Conservation (phyloP, 2,888 invertebrate genomes). For the Parochlus steinenii region DNA sequence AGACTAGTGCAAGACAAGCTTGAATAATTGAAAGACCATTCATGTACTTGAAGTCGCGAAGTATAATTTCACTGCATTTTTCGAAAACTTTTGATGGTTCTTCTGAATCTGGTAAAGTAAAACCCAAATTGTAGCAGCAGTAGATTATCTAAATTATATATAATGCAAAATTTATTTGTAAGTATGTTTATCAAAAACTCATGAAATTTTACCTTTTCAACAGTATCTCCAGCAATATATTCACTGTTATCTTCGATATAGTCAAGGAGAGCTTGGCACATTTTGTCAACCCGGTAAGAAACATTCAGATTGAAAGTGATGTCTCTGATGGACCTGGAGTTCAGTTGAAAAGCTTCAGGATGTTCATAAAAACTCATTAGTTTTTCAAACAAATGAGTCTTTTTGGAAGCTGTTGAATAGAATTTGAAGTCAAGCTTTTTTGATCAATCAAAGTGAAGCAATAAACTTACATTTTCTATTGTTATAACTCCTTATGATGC, state of each 20-base stretch:
- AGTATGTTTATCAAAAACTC: too few species aligned
- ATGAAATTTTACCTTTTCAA: slow-evolving; percentile 32
- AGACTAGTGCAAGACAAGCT: slow-evolving; percentile 35
- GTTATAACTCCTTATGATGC: slow-evolving; percentile 23
- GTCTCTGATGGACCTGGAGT: slow-evolving; percentile 32
- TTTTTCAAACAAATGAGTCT: slow-evolving; percentile 23
- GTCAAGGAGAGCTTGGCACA: slow-evolving; percentile 31
- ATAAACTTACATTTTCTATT: slow-evolving; percentile 22
- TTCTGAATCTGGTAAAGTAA: too few species aligned
- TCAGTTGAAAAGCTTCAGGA: slow-evolving; percentile 22
- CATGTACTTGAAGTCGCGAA: slow-evolving; percentile 37
- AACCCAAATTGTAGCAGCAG: slow-evolving; percentile 33
- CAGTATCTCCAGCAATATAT: slow-evolving; percentile 33
- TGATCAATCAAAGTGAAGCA: slow-evolving; percentile 15
- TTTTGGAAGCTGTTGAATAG: slow-evolving; percentile 22
- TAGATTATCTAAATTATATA: slow-evolving; percentile 19
- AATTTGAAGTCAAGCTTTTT: slow-evolving; percentile 20
- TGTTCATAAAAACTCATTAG: slow-evolving; percentile 26
- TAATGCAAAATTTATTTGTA: not conserved
- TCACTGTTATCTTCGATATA: slow-evolving; percentile 31
- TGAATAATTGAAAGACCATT: slow-evolving; percentile 36
- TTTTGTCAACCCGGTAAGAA: slow-evolving; percentile 30
- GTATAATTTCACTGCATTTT: slow-evolving; percentile 27
- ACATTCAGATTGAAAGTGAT: slow-evolving; percentile 28
- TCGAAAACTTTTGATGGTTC: slow-evolving; percentile 27